phyloP scores from a whole-genome alignment of 2,113 vertebrate genomes.

The Coptodon bakossiorum region DNA sequence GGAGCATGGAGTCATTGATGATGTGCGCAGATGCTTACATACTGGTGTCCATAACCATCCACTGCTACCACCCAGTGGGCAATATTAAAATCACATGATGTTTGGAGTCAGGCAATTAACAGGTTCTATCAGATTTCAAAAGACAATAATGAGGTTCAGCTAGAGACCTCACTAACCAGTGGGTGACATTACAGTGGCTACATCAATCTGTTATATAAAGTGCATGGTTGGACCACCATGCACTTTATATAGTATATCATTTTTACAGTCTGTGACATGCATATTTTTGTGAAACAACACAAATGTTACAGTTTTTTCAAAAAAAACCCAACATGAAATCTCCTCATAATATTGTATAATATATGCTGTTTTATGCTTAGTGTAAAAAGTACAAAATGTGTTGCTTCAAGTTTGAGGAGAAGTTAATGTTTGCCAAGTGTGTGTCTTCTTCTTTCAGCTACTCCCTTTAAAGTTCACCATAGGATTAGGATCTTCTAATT shows the following conservation, averaged over 20 bases:
- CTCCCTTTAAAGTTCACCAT: not conserved
- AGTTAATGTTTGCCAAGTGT: not conserved
- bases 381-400: not conserved
- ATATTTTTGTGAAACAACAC: not conserved
- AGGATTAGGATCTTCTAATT: not conserved
- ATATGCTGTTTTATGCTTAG: not conserved
- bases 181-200: too few relatives aligned
- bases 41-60: not conserved
- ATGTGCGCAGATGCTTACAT: not conserved
- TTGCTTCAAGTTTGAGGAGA: not conserved
- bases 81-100: not conserved
- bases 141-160: too few relatives aligned
- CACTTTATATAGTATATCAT: too few relatives aligned
- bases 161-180: too few relatives aligned
- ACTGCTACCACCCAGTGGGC: not conserved
- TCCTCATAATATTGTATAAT: not conserved
- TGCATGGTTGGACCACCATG: too few relatives aligned
- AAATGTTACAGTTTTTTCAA: not conserved
- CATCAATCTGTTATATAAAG: too few relatives aligned
- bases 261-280: not conserved
- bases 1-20: not conserved
- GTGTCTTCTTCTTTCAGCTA: not conserved
- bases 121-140: not conserved
- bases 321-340: not conserved
- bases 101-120: not conserved